Percentiles rank a stretch among this genome's conserved stretches.
phyloP scores from a whole-genome alignment of 2,797 vertebrate genomes.

The Pseudotriccus pelzelni region DNA sequence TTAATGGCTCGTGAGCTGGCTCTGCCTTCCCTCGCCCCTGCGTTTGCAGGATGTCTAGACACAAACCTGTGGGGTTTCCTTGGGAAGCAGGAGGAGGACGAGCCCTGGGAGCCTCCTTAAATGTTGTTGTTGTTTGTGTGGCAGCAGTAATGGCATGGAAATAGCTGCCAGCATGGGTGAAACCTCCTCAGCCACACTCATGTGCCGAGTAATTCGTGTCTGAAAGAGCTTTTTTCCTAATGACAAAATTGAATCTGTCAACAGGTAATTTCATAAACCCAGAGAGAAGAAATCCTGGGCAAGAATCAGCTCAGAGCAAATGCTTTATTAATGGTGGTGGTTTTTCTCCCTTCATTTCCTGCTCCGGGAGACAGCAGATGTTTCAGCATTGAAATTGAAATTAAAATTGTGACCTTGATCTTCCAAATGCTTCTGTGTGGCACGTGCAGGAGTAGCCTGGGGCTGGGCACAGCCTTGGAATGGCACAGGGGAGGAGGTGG shows the following conservation, averaged over 20 bases:
- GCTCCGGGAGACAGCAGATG: neutral
- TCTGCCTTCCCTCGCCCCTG: neutral
- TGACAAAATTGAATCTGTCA: constrained; percentile 9
- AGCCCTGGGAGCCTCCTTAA: neutral
- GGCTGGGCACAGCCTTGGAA: neutral
- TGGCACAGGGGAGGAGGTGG: neutral
- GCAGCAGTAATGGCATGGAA: neutral
- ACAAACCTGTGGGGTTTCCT: neutral
- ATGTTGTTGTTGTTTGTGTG: neutral
- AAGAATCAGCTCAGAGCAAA: neutral
- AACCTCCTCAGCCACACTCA: neutral
- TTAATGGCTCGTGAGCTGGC: fast-evolving
- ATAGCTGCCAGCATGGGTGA: neutral
- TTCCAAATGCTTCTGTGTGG: neutral
- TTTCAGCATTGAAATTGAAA: neutral
- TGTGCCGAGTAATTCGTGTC: neutral
- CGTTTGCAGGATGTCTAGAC: neutral
- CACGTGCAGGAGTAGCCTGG: fast-evolving
- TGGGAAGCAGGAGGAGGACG: neutral
- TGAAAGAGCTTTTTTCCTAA: neutral
- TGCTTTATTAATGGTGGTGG: neutral
- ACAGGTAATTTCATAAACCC: constrained; percentile 14
- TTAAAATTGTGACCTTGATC: neutral
- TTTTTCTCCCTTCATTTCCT: neutral
- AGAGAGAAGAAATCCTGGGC: neutral